Base-by-base conservation (phyloP, 92 coral and sea anemone genomes). In the Anthopleura xanthogrammica region DNA sequence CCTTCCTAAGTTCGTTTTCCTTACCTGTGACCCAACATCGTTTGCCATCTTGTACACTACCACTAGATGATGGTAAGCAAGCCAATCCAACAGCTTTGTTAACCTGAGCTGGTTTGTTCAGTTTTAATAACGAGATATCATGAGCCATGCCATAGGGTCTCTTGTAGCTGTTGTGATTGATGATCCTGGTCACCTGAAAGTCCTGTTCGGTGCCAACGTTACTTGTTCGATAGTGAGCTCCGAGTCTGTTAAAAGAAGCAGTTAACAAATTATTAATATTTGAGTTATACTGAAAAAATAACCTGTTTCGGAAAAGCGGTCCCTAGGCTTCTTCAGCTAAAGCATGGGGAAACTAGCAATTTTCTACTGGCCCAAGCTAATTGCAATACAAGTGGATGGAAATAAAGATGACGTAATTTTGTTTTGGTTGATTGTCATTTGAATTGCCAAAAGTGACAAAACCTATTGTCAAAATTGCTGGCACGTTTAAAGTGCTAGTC, bases 91-190 rank as follows among this genome's bases (percentile, higher is more conserved):
- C 79, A 14, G 70, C 85, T 39, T 58, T 83, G 84, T 82, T 83
- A 41, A 87, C 19, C 6, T 68, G 65, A 39, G 90, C 87, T 24
- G 90, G 90, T 2, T 71, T 79, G 77, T 71, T 41, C 36, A 87
- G 90, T 66, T 87, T 87, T 16, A 87, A 83, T 14, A 87, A 72
- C 5, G 90, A 58, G 48, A 87, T 77, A 22, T 87, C 90, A 19
- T 87, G 87, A 2, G 90, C 87, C 81, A 82, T 82, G 7, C 86
- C 77, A 52, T 76, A 77, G 12, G 90, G 90, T 19, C 79, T 87
- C 60, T 87, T 80, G 68, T 82, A 87, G 16, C 77, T 58, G 10
- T 81, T 75, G 41, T 88, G 90, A 41, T 79, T 84, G 58, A 88
- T 79, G 41, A 83, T 88, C 39, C 80, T 88, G 4, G 75, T 77